Conservation (phyloP, 2,113 vertebrate species). For the Narcine bancroftii region DNA sequence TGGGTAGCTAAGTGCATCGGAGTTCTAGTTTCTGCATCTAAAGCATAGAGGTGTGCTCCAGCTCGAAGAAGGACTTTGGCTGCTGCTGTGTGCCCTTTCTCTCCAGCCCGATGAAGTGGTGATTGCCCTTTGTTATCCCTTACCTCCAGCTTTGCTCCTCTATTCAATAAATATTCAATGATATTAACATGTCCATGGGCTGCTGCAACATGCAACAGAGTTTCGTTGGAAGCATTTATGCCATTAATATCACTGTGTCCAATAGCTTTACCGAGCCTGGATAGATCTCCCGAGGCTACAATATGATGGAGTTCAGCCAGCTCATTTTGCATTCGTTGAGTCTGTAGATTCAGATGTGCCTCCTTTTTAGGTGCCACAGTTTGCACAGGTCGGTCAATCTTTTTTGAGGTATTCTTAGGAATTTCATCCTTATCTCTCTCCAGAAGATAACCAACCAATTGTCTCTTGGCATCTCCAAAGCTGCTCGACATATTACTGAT, state of each 20-base stretch:
- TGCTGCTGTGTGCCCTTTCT: conserved; percentile 47
- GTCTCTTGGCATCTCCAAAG: conserved; percentile 58
- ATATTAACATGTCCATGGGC: conserved; percentile 48
- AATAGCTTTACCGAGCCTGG: conserved; percentile 48
- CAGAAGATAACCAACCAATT: conserved; percentile 64
- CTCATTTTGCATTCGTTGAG: conserved; percentile 37
- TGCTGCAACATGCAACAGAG: conserved; percentile 60
- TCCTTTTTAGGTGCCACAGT: neutral
- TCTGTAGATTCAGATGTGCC: neutral
- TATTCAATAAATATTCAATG: conserved; percentile 54
- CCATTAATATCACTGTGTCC: conserved; percentile 44
- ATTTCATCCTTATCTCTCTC: conserved; percentile 56
- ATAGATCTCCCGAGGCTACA: conserved; percentile 47
- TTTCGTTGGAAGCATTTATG: conserved; percentile 48
- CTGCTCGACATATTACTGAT: conserved; percentile 53
- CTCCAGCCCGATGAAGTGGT: conserved; percentile 61
- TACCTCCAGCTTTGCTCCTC: conserved; percentile 52
- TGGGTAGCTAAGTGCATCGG: conserved; percentile 50
- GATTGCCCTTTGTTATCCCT: conserved; percentile 55
- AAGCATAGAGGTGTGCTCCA: conserved; percentile 50
- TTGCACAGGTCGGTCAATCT: neutral
- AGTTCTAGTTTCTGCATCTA: conserved; percentile 50
- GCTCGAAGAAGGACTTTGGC: conserved; percentile 46
- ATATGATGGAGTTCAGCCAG: conserved; percentile 44
- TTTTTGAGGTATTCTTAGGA: conserved; percentile 22